Evolutionary conservation across 2,113 vertebrate genomes (phyloP).

Genomic region (Elephas maximus): DNA sequence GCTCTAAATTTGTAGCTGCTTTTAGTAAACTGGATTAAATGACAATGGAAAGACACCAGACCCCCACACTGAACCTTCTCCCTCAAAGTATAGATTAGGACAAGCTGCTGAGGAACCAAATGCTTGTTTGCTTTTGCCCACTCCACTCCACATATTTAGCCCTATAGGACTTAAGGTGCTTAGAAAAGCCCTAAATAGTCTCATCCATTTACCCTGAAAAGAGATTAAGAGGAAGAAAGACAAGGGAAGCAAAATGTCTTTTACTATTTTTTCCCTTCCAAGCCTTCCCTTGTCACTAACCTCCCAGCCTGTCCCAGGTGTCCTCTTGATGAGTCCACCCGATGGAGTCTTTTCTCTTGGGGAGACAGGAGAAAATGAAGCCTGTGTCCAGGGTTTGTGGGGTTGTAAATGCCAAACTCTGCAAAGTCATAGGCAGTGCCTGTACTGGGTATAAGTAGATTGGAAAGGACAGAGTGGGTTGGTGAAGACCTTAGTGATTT

Average conservation of each 20-base stretch:
- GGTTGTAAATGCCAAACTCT: not conserved
- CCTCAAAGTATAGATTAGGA: not conserved
- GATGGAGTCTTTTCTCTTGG: not conserved
- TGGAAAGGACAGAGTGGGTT: constrained; percentile 36
- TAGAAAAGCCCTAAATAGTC: not conserved
- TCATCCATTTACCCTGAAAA: not conserved
- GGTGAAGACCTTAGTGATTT: constrained; percentile 54
- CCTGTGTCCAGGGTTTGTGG: not conserved
- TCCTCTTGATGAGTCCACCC: not conserved
- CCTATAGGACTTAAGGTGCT: not conserved
- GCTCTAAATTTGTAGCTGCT: not conserved
- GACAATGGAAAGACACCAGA: not conserved
- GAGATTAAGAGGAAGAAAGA: not conserved
- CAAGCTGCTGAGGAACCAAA: not conserved
- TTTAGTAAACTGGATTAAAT: not conserved
- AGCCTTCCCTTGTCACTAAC: not conserved
- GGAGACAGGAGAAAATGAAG: not conserved
- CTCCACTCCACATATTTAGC: not conserved
- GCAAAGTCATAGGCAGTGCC: not conserved
- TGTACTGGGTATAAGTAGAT: not conserved
- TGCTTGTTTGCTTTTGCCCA: not conserved
- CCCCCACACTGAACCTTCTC: not conserved
- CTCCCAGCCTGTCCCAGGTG: not conserved
- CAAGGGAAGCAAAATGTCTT: not conserved
- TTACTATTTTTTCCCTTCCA: not conserved